Conservation (phyloP, 2,888 invertebrate genomes). For the Priapulus caudatus region DNA sequence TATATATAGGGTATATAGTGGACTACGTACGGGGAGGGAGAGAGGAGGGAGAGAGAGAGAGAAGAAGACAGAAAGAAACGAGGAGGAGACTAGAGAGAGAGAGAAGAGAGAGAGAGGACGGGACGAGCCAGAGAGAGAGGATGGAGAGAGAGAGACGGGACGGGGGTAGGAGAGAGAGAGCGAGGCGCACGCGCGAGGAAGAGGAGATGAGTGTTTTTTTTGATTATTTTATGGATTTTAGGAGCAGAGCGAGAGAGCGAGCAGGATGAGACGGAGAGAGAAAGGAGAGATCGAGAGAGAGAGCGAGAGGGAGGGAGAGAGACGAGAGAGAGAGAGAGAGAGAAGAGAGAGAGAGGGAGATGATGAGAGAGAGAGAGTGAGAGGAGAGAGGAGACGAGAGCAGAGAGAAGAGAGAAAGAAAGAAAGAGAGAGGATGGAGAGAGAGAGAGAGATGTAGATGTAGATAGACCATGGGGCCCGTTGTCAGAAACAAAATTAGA, state of each 20-base stretch:
- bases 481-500: too few relatives aligned
- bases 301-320: background rate
- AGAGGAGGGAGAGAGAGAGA: background rate
- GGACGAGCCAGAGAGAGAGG: background rate
- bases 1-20: too few relatives aligned
- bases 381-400: too few relatives aligned
- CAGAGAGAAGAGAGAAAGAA: background rate
- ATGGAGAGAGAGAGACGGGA: too few relatives aligned
- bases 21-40: too few relatives aligned
- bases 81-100: background rate
- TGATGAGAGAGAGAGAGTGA: background rate
- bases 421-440: too few relatives aligned
- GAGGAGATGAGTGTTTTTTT: too few relatives aligned
- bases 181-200: too few relatives aligned
- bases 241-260: background rate
- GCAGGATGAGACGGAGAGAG: background rate
- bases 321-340: too few relatives aligned
- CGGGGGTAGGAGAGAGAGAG: conserved; percentile 3
- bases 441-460: background rate
- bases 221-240: too few relatives aligned
- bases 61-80: background rate
- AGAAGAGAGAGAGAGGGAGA: conserved; percentile 3
- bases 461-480: background rate
- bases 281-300: background rate
- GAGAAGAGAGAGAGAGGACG: background rate